phyloP scores from a whole-genome alignment of 2,888 invertebrate genomes.

The Pristionchus japonicus region DNA sequence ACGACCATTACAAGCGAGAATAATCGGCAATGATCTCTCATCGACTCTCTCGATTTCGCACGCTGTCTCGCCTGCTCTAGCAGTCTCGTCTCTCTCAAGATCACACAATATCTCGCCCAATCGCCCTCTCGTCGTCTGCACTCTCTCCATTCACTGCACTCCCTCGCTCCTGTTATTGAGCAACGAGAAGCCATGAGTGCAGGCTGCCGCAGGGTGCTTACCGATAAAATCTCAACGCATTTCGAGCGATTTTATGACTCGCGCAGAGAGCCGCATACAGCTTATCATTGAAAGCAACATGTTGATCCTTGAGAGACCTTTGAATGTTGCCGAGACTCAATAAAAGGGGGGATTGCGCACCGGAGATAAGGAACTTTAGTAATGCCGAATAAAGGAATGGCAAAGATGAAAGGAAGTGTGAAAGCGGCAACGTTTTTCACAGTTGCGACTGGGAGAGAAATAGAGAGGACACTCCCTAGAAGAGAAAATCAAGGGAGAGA shows the following conservation, averaged over 20 bases:
- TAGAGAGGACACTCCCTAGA: not conserved
- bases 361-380: conserved; percentile 17
- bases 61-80: not conserved
- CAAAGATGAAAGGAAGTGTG: not conserved
- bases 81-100: not conserved
- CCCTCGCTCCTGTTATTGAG: not conserved
- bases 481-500: not conserved
- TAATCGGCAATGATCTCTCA: not conserved
- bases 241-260: not conserved
- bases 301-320: not conserved
- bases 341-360: not conserved
- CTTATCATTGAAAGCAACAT: not conserved
- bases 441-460: not conserved
- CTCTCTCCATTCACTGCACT: not conserved
- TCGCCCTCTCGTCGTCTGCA: not conserved
- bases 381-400: not conserved
- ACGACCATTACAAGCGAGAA: too few relatives aligned
- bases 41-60: not conserved
- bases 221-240: not conserved
- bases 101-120: not conserved
- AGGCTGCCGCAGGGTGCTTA: not conserved
- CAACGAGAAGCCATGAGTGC: not conserved
- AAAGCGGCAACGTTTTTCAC: not conserved
- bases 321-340: not conserved
- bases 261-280: not conserved